phyloP scores from a whole-genome alignment of 2,797 vertebrate species.

The Smutsia temminckii region DNA sequence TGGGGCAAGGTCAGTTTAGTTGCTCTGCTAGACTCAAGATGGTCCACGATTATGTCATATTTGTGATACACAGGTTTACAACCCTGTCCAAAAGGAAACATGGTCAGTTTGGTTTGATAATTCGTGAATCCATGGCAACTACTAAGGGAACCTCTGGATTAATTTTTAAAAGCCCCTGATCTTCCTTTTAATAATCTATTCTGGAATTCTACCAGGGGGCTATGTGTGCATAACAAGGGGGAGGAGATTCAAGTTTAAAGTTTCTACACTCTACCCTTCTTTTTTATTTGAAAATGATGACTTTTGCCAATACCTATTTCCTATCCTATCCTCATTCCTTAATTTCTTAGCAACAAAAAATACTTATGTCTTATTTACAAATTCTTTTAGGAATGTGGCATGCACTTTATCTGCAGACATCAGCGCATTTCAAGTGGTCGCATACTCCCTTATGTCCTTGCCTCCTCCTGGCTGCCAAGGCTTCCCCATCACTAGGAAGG shows the following conservation, averaged over 20 bases:
- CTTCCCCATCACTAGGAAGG: not conserved
- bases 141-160: not conserved
- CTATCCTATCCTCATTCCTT: not conserved
- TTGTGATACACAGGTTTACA: not conserved
- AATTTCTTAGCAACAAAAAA: not conserved
- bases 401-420: not conserved
- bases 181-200: not conserved
- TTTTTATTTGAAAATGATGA: not conserved
- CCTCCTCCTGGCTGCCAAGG: not conserved
- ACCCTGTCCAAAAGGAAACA: not conserved
- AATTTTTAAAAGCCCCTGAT: not conserved
- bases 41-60: too few relatives aligned
- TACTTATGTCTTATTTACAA: not conserved
- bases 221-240: not conserved
- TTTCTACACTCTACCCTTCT: not conserved
- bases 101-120: not conserved
- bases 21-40: not conserved
- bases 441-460: not conserved
- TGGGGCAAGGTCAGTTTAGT: not conserved
- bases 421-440: not conserved
- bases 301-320: not conserved
- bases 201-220: not conserved
- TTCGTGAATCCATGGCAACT: not conserved
- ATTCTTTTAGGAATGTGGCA: not conserved
- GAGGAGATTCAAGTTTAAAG: not conserved